Percentiles rank a stretch among this genome's conserved stretches.
Conservation (phyloP, 2,797 vertebrate genomes). For the Spinus pinus region DNA sequence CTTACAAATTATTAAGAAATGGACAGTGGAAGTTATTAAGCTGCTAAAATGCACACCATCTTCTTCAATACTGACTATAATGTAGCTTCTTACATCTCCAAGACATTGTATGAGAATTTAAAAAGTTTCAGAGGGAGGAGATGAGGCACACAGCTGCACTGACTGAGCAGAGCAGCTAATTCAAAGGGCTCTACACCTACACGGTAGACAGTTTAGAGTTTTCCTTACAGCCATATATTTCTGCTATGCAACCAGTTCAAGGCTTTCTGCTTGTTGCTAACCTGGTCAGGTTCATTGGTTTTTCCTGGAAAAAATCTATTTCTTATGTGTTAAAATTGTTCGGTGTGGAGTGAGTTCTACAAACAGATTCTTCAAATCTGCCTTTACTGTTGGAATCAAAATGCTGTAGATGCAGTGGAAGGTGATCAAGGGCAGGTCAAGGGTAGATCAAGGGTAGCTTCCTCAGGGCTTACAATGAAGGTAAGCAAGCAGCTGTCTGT, state of each 20-base stretch:
- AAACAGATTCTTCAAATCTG: background rate
- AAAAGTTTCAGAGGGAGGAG: background rate
- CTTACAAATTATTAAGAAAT: background rate
- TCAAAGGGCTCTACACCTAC: background rate
- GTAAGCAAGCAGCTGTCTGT: background rate
- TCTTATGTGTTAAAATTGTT: background rate
- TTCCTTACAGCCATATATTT: background rate
- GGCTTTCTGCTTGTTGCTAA: background rate
- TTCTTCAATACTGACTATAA: background rate
- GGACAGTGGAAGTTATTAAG: background rate
- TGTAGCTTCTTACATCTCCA: background rate
- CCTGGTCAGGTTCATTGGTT: background rate
- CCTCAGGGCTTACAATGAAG: background rate
- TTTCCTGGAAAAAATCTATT: background rate
- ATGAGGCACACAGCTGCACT: background rate
- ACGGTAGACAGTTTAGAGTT: rapidly evolving
- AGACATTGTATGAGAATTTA: background rate
- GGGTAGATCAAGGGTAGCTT: background rate
- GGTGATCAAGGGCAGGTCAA: background rate
- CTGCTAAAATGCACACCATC: background rate
- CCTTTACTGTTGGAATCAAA: background rate
- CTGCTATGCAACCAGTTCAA: background rate
- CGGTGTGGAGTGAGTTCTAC: background rate
- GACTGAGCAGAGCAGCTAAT: background rate
- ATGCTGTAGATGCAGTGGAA: background rate